A percentile compares a stretch with the other conserved stretches of the same genome.
phyloP scores from a whole-genome alignment of 2,797 vertebrate genomes.

The Alexandromys oeconomus region DNA sequence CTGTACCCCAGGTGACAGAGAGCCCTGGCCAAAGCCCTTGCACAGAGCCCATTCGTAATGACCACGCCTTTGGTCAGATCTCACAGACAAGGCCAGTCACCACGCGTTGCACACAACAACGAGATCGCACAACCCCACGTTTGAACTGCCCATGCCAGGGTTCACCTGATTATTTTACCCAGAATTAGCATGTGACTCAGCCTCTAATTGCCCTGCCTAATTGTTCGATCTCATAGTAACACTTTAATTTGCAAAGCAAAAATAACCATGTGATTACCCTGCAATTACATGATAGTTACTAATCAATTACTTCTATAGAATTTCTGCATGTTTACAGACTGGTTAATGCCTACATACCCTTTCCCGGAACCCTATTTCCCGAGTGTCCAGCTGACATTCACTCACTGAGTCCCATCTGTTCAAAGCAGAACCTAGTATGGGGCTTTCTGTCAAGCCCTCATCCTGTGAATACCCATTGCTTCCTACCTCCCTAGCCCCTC shows the following conservation, averaged over 20 bases:
- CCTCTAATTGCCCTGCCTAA: constrained; percentile 83
- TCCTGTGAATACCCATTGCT: too few relatives aligned
- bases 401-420: neutral
- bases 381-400: neutral
- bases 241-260: constrained; percentile 88
- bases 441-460: neutral
- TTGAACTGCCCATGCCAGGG: neutral
- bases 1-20: neutral
- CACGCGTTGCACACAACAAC: accelerated
- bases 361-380: neutral
- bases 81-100: neutral
- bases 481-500: neutral
- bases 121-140: accelerated
- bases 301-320: constrained; percentile 84
- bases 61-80: neutral
- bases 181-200: constrained; percentile 53
- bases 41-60: neutral
- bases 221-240: constrained; percentile 86
- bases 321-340: constrained; percentile 67
- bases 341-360: neutral
- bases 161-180: constrained; percentile 58
- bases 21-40: neutral
- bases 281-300: constrained; percentile 85
- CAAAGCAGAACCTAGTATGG: neutral
- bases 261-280: constrained; percentile 87